Conservation (phyloP, 35 echinoderm and acorn worm genomes). For the Hemicentrotus pulcherrimus region DNA sequence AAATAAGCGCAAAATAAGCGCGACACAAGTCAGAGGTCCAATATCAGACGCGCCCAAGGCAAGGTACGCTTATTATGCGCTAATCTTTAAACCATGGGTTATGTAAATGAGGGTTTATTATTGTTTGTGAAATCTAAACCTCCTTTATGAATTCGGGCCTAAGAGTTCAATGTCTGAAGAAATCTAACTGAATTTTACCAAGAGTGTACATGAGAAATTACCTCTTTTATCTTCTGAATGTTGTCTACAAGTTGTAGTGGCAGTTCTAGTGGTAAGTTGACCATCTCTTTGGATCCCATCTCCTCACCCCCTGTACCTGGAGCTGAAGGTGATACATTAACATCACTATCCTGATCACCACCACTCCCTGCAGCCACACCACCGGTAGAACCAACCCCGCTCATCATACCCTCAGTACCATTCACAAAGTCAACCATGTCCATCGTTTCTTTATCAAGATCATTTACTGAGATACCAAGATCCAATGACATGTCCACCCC, state of each 20-base stretch:
- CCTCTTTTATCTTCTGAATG: constrained; percentile 93
- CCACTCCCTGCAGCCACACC: constrained; percentile 24
- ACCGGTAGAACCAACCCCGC: not conserved
- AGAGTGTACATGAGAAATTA: not conserved
- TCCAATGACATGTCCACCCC: constrained; percentile 73
- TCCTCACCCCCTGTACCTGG: constrained; percentile 22
- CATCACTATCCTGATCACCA: constrained; percentile 26
- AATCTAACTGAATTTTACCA: not conserved
- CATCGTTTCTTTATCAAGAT: constrained; percentile 57
- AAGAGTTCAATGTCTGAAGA: not conserved
- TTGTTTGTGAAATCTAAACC: too few relatives aligned
- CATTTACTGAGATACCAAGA: constrained; percentile 66
- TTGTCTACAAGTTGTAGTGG: constrained; percentile 58
- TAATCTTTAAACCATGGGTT: too few relatives aligned
- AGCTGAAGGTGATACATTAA: constrained; percentile 13
- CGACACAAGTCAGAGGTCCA: too few relatives aligned
- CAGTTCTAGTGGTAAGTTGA: constrained; percentile 60
- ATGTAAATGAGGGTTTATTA: too few relatives aligned
- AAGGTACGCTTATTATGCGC: too few relatives aligned
- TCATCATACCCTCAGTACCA: not conserved
- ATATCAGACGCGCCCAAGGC: too few relatives aligned
- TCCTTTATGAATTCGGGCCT: too few relatives aligned
- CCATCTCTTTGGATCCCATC: constrained; percentile 15
- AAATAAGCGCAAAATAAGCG: too few relatives aligned
- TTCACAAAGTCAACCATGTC: constrained; percentile 38